Evolutionary conservation across 2,113 vertebrate genomes (phyloP), one percentile per base, ranked within the genome.

Genomic region (Oreochromis tanganicae): DNA sequence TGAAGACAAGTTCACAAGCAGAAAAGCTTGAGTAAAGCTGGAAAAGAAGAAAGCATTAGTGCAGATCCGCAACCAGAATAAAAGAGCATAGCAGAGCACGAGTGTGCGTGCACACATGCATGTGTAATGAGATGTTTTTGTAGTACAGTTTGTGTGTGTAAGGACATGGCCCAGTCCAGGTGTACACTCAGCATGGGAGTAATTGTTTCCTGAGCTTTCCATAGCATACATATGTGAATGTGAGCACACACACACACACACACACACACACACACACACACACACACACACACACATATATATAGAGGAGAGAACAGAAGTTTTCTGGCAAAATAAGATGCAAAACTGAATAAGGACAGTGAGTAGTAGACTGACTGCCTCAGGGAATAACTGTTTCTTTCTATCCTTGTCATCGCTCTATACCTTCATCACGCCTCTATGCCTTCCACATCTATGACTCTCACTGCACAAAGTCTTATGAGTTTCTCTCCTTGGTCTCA

Each of bases 201-300:
- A 93, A 95, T 94, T 89, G 83, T 93, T 94, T 93, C 66, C 80
- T 89, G 85, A 87, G 80, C 73, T 83, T 89, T 38, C 73, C 59
- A 68, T 89, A 83, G 61, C 82, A 13, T 78, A 87, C 61, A 82
- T 55, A 43, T 5, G 41, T 21, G 24, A 57, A 83, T 9, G 68
- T 57, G 73, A 38, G 66, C 32, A 61, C 50, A 48, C 59, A 89
- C 46, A 92, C 88, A 52, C 17, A 59, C 50, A 57, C 57, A 91
- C 38, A 91, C 87, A 43, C 24, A 75, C 43, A 54, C 55, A 90
- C 43, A 91, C 88, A 52, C n/a, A 80, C 14, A 41, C 56, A 91
- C 43, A 91, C 21, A 21, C 21, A 21, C 21, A 21, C 24, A 75
- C 43, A 54, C 56, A 91, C 43, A 91, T 81, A 43, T 10, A 82